A percentile compares a stretch with the other conserved stretches of the same genome.
phyloP scores from a whole-genome alignment of 2,797 vertebrate species.

The Geotrypetes seraphini region DNA sequence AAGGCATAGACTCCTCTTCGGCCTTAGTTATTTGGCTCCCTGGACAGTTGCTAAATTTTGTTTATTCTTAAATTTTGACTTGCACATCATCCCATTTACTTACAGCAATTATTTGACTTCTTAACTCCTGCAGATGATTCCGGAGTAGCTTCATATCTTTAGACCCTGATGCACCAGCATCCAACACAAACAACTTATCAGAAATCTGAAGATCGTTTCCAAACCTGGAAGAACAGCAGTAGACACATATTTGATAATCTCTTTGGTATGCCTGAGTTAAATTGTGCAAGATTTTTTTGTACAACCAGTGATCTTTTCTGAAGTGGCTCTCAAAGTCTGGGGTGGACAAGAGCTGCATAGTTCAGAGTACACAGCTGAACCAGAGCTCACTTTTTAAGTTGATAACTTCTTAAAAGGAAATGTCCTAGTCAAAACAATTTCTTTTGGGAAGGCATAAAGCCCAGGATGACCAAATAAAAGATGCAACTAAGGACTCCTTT shows the following conservation, averaged over 20 bases:
- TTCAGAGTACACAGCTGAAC: no score
- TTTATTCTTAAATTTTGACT: no score
- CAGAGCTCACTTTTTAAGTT: no score
- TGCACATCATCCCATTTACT: no score
- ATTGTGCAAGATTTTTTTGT: background rate
- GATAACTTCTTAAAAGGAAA: no score
- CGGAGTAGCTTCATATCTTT: constrained; percentile 89
- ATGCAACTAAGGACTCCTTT: no score
- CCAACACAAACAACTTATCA: constrained; percentile 85
- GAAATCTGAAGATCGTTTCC: constrained; percentile 85
- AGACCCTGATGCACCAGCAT: constrained; percentile 85
- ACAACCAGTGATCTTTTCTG: background rate
- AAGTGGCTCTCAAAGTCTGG: background rate
- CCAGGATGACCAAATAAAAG: no score
- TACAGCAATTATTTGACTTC: constrained; percentile 76
- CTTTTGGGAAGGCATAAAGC: no score
- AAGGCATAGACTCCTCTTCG: background rate
- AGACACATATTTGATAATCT: background rate
- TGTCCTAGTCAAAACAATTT: no score
- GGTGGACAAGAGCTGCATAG: no score
- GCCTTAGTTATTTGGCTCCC: background rate
- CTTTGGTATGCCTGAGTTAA: no score
- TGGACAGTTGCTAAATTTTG: no score
- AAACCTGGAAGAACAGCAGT: constrained; percentile 57
- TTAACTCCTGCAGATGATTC: constrained; percentile 83